Base-by-base conservation (phyloP, 1,140 invertebrate species). In the Drosophila biarmipes region DNA sequence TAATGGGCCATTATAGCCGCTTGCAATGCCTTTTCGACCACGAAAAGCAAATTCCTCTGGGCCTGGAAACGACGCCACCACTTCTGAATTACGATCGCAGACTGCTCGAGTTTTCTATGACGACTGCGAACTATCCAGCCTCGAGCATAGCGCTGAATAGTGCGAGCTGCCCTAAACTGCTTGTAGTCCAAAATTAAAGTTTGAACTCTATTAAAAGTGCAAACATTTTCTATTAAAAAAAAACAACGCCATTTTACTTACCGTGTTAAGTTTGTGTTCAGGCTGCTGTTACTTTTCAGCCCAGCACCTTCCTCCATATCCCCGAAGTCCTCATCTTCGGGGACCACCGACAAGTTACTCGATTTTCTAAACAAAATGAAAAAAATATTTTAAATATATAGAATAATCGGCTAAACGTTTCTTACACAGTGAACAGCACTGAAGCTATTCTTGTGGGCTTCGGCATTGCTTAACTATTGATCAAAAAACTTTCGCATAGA, bases 121-220 rank as follows among this genome's bases (percentile, higher is more conserved):
- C 1, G 6, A 0, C 4, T 7, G 0, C 56, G 55, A 4, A 52
- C 51, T 0, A 27, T 11, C 66, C 72, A 91, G 6, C 80, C 74
- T 0, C 80, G 80, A 24, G 64, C 17, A 10, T n/a, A 1, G 7
- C 53, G 27, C 24, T 91, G 89, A 8, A 91, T 89, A 0, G 6
- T 42, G 8, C 84, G 84, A 12, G 89, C 80, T 0, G 89, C 69
- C 37, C 73, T 73, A 21, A 91, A 91, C 17, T 82, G 74, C 6
- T 75, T 69, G 24, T 82, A 78, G 4, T 91, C 89, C 15, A 81
- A 52, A 4, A 90, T 6, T 7, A 72, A 8, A 2, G 57, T 17
- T 1, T 69, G 63, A 0, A 3, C 10, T 5, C 63, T 67, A 21
- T 51, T 11, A 2, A n/a, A 10, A 27, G n/a, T 15, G 7, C n/a